Evolutionary conservation across 1,140 invertebrate genomes (phyloP), one percentile per base, ranked within the genome.

Genomic region (Drosophila trapezifrons): DNA sequence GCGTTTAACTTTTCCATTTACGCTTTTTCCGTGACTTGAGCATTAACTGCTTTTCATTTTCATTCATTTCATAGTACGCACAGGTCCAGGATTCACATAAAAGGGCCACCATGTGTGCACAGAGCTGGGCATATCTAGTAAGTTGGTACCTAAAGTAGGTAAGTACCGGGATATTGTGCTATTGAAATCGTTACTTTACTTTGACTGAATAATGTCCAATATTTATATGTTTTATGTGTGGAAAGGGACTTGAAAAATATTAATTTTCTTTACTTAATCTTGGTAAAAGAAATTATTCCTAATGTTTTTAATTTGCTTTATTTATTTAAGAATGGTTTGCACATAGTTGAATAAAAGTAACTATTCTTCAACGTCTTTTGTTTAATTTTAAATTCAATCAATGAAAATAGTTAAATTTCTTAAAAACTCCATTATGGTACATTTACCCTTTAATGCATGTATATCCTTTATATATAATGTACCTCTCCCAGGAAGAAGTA

Each of bases 1-100:
- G 82, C 77, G 76, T 81, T 90, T 81, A 90, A 89, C 83, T 89
- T 87, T 81, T 90, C 80, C 87, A 87, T 90, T 90, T 90, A 81
- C 87, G 83, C 80, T 91, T 90, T 87, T 90, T 84, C 87, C 87
- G 80, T 90, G 89, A 90, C 80, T 89, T 84, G 83, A 87, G 85
- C 80, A 89, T 84, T 87, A 89, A 87, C 84, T 89, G 84, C 84
- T 89, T 87, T 89, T 87, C 80, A 89, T 87, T 87, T 87, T 78
- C 84, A 87, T 87, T 87, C 71, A 86, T 83, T 83, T 81, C 78
- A 78, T 75, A 78, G 60, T 67, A 78, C 27, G 75, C 69, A 80
- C 40, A 71, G 52, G 29, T n/a, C 52, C 45, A 38, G 62, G 58
- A 37, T 45, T 40, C 63, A 47, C 38, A 66, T 54, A 78, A 74